Base-by-base conservation (phyloP, 2,888 invertebrate genomes). In the Tiliacea citrago region DNA sequence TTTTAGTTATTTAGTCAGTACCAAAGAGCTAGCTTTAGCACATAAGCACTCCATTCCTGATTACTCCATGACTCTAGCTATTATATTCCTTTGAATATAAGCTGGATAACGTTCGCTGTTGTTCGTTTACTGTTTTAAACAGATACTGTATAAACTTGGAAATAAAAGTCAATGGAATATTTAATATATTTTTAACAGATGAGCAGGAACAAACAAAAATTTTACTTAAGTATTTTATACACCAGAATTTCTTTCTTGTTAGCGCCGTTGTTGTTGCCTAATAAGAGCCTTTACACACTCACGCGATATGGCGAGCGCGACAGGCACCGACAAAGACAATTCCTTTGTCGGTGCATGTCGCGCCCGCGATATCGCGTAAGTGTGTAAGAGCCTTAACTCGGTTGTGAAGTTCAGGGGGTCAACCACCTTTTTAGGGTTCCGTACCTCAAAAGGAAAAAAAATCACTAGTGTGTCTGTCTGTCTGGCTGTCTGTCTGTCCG, bases 91-190 rank as follows among this genome's bases (percentile, higher is more conserved):
- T 58, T 24, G n/a, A 57, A 63, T 60, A 57, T 76, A 78, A 78
- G 74, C 71, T 60, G 81, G 39, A 68, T 80, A 81, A 68, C n/a
- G 58, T 60, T 63, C 42, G 29, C 49, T 65, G 55, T 76, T 81
- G 80, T 79, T 80, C 16, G n/a, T 79, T 65, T 21, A 74, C 61
- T 62, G 65, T 79, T 79, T 55, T 53, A 66, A 70, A 67, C 58
- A 21, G 81, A 75, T 81, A 63, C 67, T 51, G 24, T 35, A 55
- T 42, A 62, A 68, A 67, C 49, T 62, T 62, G 12, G 49, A n/a
- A 42, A 67, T 75, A 63, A 75, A 80, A 75, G 53, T 29, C 49
- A 67, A 63, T 42, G 62, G 53, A 62, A 69, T 69, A 57, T 53
- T 55, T 7, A 72, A 58, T 42, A 63, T 67, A 35, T 39, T 66